Conservation (phyloP, 2,113 vertebrate species). For the Oplegnathus fasciatus region DNA sequence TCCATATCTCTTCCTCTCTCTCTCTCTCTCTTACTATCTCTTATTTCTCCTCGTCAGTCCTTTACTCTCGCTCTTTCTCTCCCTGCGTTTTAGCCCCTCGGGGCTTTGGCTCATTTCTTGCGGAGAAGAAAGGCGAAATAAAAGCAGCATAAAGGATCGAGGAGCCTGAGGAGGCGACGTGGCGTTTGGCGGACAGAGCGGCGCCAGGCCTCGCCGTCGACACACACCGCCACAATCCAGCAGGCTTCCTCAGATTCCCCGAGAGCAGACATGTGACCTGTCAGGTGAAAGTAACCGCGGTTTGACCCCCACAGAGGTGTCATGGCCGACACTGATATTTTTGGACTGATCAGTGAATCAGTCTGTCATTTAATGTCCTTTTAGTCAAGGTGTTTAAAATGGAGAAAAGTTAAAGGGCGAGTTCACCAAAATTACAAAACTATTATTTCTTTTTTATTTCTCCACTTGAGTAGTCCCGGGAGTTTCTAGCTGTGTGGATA, state of each 20-base stretch:
- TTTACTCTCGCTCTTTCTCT: conserved; percentile 10
- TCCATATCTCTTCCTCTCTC: conserved; percentile 12
- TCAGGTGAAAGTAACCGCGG: conserved; percentile 12
- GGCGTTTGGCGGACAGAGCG: conserved; percentile 65
- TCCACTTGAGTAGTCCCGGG: too few species aligned
- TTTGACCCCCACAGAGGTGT: conserved; percentile 3
- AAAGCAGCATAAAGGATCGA: conserved; percentile 46
- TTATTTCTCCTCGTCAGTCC: not conserved
- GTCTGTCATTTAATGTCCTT: too few species aligned
- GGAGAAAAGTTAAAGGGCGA: too few species aligned
- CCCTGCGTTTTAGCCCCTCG: conserved; percentile 13
- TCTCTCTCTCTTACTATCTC: conserved; percentile 11
- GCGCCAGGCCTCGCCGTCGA: conserved; percentile 54
- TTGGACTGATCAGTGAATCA: not conserved
- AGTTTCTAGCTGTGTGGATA: too few species aligned
- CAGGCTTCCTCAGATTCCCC: conserved; percentile 21
- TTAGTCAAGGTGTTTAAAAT: too few species aligned
- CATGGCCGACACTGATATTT: not conserved
- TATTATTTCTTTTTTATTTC: too few species aligned
- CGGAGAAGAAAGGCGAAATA: conserved; percentile 55
- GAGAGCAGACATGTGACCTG: conserved; percentile 33
- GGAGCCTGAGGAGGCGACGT: conserved; percentile 42
- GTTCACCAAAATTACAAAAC: too few species aligned
- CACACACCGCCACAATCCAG: conserved; percentile 30
- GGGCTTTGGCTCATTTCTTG: conserved; percentile 41